phyloP scores from a whole-genome alignment of 2,113 vertebrate species.

The Gallinago media region DNA sequence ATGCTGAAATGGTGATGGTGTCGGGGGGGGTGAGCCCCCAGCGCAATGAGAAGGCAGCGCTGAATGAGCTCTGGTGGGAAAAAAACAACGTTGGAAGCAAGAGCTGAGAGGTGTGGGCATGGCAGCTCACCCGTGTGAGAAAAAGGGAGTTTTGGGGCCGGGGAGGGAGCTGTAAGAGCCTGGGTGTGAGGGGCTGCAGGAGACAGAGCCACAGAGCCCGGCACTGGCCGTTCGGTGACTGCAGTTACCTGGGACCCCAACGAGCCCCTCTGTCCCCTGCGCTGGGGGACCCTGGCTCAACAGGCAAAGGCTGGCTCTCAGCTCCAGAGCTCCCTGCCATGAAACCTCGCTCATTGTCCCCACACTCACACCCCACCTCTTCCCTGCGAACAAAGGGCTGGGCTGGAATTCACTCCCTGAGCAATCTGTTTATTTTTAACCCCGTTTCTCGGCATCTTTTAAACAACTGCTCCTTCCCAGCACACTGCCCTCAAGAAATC shows the following conservation, averaged over 20 bases:
- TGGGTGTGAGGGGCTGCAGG: background rate
- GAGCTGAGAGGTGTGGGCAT: background rate
- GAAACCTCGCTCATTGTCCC: background rate
- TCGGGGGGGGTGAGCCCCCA: background rate
- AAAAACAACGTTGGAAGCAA: background rate
- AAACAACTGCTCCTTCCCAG: slow-evolving; percentile 11
- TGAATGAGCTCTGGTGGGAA: background rate
- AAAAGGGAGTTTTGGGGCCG: background rate
- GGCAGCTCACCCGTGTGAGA: accelerated
- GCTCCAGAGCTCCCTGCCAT: background rate
- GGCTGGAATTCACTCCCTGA: background rate
- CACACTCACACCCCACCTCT: background rate
- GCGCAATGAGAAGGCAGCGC: background rate
- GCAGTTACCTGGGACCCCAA: background rate
- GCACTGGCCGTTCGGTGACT: accelerated
- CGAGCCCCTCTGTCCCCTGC: background rate
- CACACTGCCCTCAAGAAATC: background rate
- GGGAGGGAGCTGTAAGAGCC: background rate
- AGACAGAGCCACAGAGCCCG: background rate
- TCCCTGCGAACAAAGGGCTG: background rate
- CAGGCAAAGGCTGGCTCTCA: background rate
- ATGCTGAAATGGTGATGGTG: background rate
- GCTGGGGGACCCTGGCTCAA: background rate
- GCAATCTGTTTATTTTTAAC: slow-evolving; percentile 14
- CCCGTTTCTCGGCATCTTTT: background rate